Evolutionary conservation across 64 coral and sea anemone genomes (phyloP), one percentile per base, ranked within the genome.

Genomic region (Anthopleura sola): DNA sequence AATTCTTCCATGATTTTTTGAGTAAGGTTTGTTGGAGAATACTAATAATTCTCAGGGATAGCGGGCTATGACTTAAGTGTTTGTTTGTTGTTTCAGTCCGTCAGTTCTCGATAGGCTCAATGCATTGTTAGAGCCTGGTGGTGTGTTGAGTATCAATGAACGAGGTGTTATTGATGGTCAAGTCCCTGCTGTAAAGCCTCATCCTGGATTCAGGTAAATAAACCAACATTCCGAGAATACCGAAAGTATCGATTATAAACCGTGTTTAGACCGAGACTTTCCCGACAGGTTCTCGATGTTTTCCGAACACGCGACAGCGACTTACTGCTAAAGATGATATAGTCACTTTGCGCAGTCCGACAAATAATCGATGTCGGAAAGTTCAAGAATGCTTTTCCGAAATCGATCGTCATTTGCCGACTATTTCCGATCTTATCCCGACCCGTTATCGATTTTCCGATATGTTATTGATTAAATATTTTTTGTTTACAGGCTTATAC

Each of bases 81-180:
- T n/a, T n/a, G n/a, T n/a, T n/a, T n/a, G n/a, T 36, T 60, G 60
- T 62, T 66, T 64, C 49, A 99, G 97, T 58, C 92, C 97, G 23
- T 94, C 92, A 46, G 97, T 99, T 58, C 87, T 99, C 32, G 97
- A 99, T 78, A 88, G 97, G 86, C 84, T 99, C 10, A 99, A 99
- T 80, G 92, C 89, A 49, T 90, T 99, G 58, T 75, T 99, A 18
- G 97, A 99, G 75, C 97, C 90, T 20, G 87, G 90, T 31, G 97
- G 97, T 36, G 82, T 89, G 2, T 78, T 99, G 26, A 82, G 85
- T 23, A 94, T 99, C 53, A 91, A 92, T 56, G 97, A 99, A 60
- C 91, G 97, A 60, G 97, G 97, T 20, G 92, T 92, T 23, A 89
- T 99, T 54, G 90, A 99, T 82, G 97, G 97, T 13, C 78, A 92